Evolutionary conservation across 1,140 invertebrate species (phyloP), one percentile per base, ranked within the genome.

Genomic region (Drosophila serrata): DNA sequence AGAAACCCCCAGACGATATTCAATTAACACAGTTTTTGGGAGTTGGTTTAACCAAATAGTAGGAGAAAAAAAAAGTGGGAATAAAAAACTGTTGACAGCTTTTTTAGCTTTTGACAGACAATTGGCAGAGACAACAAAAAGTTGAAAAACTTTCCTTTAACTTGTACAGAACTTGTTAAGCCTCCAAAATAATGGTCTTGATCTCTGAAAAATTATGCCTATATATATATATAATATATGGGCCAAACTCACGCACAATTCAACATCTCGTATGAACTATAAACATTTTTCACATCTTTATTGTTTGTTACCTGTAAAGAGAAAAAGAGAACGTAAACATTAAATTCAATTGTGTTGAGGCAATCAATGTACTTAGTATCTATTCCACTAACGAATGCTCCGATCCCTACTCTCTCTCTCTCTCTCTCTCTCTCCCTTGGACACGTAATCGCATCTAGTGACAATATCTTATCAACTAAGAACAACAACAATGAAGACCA

Each of bases 401-500:
- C n/a, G 11, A 15, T 24, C 13, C 40, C n/a, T 24, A 12, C 27
- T 17, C 42, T n/a, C n/a, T n/a, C n/a, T n/a, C n/a, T n/a, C n/a
- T n/a, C n/a, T n/a, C n/a, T n/a, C n/a, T n/a, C n/a, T n/a, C n/a
- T 35, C 55, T 33, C 42, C 24, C 42, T 8, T 3, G 17, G 24
- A 64, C 22, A 24, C 46, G 31, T 64, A 65, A 76, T 76, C 76
- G 61, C 53, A 27, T 51, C 49, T 53, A 82, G 78, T 87, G 84
- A 84, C 73, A 80, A 74, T 69, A 84, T 88, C 85, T 87, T 87
- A 87, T 87, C 82, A 82, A 67, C 67, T 39, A 51, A 60, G 42
- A 43, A 57, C 22, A 58, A 65, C 29, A 56, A 61, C 15, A 24
- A 49, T 40, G 42, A 75, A 46, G 45, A 31, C 12, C 13, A 53